Conservation (phyloP, 2,113 vertebrate species). For the Podarcis raffonei region DNA sequence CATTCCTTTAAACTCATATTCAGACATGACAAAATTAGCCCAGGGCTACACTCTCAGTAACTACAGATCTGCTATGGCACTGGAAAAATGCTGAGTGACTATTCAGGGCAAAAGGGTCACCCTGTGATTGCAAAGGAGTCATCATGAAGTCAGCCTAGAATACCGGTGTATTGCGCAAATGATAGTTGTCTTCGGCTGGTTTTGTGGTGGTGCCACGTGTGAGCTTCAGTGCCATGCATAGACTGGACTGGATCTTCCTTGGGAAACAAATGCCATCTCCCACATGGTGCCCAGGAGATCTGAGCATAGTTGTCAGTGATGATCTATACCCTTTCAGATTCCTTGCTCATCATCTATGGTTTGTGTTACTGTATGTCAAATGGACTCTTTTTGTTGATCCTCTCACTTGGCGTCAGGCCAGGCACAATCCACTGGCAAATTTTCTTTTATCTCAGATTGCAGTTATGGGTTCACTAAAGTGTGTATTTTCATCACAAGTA, state of each 20-base stretch:
- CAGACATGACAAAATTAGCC: slow-evolving; percentile 9
- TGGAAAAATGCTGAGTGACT: neutral
- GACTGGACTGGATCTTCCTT: neutral
- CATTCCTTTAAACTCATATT: neutral
- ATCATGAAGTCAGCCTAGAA: neutral
- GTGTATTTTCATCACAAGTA: neutral
- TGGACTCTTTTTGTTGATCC: neutral
- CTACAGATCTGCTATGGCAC: neutral
- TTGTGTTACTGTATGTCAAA: neutral
- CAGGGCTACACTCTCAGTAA: neutral
- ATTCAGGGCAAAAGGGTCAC: neutral
- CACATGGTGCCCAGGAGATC: neutral
- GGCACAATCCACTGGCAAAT: neutral
- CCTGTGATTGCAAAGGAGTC: neutral
- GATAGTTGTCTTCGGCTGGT: neutral
- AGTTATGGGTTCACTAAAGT: neutral
- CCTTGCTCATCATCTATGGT: neutral
- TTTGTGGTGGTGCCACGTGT: neutral
- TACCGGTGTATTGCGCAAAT: neutral
- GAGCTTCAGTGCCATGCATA: neutral
- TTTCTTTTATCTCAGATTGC: neutral
- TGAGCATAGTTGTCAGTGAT: too few species aligned
- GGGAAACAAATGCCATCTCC: neutral
- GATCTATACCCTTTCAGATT: neutral
- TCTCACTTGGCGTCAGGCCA: neutral